These are phyloP conservation scores for Heliconius ismenius DNA, from an alignment of 2,888 invertebrate species.

Conservation along the genomic window DNA sequence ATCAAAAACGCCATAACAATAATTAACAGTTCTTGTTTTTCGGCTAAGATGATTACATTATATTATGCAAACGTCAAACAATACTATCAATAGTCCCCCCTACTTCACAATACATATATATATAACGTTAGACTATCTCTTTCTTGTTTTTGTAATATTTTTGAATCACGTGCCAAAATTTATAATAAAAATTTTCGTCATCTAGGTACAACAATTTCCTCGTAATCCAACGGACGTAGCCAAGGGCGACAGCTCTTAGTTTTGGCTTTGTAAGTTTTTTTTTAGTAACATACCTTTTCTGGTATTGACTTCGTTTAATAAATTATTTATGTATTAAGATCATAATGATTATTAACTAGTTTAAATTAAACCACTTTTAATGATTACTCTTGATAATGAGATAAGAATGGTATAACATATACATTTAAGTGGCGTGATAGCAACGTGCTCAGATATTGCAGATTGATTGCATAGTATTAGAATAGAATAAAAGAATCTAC, in stretches of 20 bases:
- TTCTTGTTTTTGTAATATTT: neutral
- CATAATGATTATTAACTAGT: neutral
- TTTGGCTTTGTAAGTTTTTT: neutral
- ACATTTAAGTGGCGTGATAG: neutral
- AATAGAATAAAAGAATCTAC: neutral
- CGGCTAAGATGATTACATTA: no score
- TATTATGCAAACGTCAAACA: neutral
- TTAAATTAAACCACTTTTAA: conserved; percentile 9
- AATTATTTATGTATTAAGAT: neutral
- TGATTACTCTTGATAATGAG: neutral
- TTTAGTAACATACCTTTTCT: neutral
- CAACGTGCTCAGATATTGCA: neutral
- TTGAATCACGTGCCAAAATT: neutral
- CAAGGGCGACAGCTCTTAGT: neutral
- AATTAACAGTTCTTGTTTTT: no score
- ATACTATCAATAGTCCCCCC: neutral
- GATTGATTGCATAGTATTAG: neutral
- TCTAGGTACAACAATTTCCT: neutral
- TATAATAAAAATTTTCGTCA: neutral
- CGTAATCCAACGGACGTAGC: neutral
- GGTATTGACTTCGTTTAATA: neutral
- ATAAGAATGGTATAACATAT: neutral
- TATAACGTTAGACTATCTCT: neutral
- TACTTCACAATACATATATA: neutral
- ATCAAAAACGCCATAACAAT: no score